Base-by-base conservation (phyloP, 2,113 vertebrate genomes). In the Tachysurus vachellii region DNA sequence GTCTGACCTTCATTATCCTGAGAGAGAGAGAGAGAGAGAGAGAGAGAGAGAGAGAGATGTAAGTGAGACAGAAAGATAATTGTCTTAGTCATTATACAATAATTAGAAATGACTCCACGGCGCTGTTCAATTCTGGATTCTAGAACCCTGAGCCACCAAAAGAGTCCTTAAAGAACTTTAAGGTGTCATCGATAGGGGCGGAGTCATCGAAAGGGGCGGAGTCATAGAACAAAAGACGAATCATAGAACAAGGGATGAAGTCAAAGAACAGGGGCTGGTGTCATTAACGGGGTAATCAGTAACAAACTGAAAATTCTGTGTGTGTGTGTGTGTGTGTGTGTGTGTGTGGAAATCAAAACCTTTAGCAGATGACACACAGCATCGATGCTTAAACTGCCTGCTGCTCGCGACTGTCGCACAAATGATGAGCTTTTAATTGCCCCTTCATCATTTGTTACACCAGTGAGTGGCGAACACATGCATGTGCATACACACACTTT, bases 1-100 rank as follows among this genome's bases (percentile, higher is more conserved):
- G 98, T 99, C 94, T 99, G 98, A 90, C 98, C 98, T 96, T 99
- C 98, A 90, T 96, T 95, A 14, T 99, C 98, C 98, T 99, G 93
- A 10, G 28, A 94, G 96, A 89, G 36, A 94, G 85, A 66, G 83
- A 88, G 28, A 95, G 84, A 94, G 88, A 85, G 88, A 91, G 36
- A 86, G 87, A 57, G 1, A 82, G 13, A 23, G 36, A 96, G 90
- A 94, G 83, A 57, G 85, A 87, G 31, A 95, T 21, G 57, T 7
- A 59, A 59, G 76, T 36, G 36, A 86, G 87, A 57, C 1, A 82
- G 13, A 23, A 28, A 96, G 44, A 50, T n/a, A 26, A 28, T 54
- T 16, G 50, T 47, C 71, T 75, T 54, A 28, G 36, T 16, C 28
- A 26, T 8, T 54, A 28, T 17, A 79, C 54, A 28, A 31, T 31